A percentile compares a stretch with the other conserved stretches of the same genome.
Evolutionary conservation across 1,140 invertebrate species (phyloP).

Genomic region (Drosophila tropicalis): DNA sequence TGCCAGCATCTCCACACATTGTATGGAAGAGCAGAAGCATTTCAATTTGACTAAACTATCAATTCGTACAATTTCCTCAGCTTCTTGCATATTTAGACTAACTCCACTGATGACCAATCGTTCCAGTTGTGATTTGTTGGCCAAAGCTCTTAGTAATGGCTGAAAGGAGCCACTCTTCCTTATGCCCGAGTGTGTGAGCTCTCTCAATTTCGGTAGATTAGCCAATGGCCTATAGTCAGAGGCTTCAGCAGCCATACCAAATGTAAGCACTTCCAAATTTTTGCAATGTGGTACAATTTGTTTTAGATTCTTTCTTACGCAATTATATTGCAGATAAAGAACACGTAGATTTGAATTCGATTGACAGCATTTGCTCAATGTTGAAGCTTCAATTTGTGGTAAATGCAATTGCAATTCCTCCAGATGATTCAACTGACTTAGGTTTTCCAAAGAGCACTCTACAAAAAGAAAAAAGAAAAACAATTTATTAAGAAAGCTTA

Average conservation of each 20-base stretch:
- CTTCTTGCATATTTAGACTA: constrained; percentile 41
- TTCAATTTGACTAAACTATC: constrained; percentile 46
- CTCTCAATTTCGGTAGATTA: constrained; percentile 37
- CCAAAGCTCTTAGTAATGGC: constrained; percentile 40
- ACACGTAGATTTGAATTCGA: constrained; percentile 37
- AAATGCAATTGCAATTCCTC: constrained; percentile 39
- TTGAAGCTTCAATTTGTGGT: constrained; percentile 11
- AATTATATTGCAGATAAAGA: constrained; percentile 47
- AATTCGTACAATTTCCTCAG: constrained; percentile 37
- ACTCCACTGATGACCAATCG: constrained; percentile 57
- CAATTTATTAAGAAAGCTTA: neutral
- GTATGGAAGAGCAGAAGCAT: constrained; percentile 48
- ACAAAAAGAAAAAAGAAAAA: neutral
- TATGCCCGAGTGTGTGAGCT: constrained; percentile 48
- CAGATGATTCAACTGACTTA: constrained; percentile 27
- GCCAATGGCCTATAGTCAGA: constrained; percentile 40
- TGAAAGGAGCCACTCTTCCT: constrained; percentile 51
- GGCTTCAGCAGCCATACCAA: constrained; percentile 52
- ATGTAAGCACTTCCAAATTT: constrained; percentile 47
- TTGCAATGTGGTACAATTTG: constrained; percentile 51
- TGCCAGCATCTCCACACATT: constrained; percentile 44
- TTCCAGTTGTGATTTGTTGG: constrained; percentile 32
- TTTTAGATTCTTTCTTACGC: constrained; percentile 27
- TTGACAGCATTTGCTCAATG: constrained; percentile 53
- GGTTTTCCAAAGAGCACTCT: constrained; percentile 40